phyloP scores from a whole-genome alignment of 2,888 invertebrate genomes.

The Ceratothoa steindachneri region DNA sequence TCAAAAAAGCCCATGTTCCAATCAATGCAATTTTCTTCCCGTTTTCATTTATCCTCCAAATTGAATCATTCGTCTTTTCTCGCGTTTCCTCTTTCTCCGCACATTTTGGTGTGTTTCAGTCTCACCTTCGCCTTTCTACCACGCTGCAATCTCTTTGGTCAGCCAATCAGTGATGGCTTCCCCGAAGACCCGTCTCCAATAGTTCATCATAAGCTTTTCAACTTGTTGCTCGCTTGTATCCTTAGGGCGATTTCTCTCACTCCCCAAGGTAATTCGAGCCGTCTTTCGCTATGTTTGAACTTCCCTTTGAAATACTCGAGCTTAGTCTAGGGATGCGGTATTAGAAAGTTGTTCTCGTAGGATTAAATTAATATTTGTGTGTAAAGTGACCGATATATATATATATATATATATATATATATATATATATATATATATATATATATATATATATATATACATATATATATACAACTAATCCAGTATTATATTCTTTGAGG shows the following conservation, averaged over 20 bases:
- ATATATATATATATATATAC: neutral
- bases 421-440: neutral
- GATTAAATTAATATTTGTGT: too few relatives aligned
- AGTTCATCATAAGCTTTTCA: neutral
- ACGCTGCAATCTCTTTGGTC: neutral
- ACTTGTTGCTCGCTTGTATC: neutral
- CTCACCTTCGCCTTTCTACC: neutral
- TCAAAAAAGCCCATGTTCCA: neutral
- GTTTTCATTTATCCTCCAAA: neutral
- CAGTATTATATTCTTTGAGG: too few relatives aligned
- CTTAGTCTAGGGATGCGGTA: too few relatives aligned
- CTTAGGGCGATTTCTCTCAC: neutral
- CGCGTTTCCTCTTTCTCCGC: neutral
- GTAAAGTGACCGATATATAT: too few relatives aligned
- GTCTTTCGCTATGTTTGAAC: neutral
- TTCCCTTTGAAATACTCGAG: neutral
- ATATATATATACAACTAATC: neutral
- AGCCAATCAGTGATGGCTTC: neutral
- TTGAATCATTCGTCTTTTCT: conserved; percentile 6
- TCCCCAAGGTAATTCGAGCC: neutral
- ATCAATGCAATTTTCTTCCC: conserved; percentile 8
- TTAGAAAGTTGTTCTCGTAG: too few relatives aligned
- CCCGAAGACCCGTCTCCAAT: neutral
- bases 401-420: neutral
- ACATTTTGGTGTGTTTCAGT: neutral